phyloP scores from a whole-genome alignment of 1,140 invertebrate species.

The Galendromus occidentalis region DNA sequence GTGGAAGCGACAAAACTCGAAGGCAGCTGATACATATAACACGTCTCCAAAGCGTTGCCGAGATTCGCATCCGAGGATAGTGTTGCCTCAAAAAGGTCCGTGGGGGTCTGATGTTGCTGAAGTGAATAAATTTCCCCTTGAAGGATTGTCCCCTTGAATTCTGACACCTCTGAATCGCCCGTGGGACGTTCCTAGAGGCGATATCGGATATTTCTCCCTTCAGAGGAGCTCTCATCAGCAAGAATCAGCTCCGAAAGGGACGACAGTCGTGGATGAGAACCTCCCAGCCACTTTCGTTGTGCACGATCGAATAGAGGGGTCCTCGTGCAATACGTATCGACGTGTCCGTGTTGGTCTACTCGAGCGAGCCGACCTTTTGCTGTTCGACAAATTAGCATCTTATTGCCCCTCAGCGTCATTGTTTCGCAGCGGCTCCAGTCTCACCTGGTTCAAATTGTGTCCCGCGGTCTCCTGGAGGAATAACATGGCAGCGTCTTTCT shows the following conservation, averaged over 20 bases:
- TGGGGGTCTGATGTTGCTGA: background rate
- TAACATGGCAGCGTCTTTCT: constrained; percentile 6
- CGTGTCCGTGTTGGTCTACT: background rate
- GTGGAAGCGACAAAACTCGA: background rate
- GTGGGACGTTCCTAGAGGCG: background rate
- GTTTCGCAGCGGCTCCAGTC: background rate
- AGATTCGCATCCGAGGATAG: background rate
- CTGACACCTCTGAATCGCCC: background rate
- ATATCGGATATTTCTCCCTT: background rate
- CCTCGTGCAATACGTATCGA: background rate
- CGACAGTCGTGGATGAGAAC: too few species aligned
- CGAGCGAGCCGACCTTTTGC: too few species aligned
- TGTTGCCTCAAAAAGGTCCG: background rate
- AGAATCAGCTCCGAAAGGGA: too few species aligned
- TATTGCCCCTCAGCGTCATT: background rate
- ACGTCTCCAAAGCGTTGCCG: background rate
- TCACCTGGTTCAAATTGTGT: background rate
- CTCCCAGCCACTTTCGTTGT: background rate
- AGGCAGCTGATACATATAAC: constrained; percentile 4
- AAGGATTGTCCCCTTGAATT: background rate
- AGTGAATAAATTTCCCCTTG: background rate
- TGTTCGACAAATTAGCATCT: too few species aligned
- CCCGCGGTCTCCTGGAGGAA: background rate
- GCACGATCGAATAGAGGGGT: background rate
- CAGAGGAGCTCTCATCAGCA: background rate